Evolutionary conservation across 2,888 invertebrate genomes (phyloP).

Genomic region (Ptilodon capucinus): DNA sequence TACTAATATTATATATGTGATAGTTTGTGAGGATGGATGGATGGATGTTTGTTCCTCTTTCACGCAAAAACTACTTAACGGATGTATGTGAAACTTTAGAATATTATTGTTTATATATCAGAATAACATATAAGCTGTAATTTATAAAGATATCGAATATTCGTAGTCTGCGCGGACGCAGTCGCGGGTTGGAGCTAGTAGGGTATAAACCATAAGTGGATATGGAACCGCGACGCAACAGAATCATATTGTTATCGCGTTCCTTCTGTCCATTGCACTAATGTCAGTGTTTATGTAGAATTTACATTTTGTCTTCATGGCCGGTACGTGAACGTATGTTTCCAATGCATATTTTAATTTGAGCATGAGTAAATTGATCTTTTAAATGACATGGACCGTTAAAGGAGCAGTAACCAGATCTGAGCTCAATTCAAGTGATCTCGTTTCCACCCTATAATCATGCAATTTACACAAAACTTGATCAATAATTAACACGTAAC

Average conservation of each 20-base stretch:
- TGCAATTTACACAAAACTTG: slow-evolving; percentile 32
- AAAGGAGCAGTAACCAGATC: slow-evolving; percentile 1
- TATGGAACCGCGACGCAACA: no score
- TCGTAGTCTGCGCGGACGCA: no score
- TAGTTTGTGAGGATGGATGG: no score
- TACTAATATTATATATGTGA: no score
- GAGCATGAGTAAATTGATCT: background rate
- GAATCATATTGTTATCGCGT: background rate
- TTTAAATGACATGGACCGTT: background rate
- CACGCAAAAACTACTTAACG: no score
- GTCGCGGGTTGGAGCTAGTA: no score
- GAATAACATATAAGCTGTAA: no score
- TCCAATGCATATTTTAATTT: background rate
- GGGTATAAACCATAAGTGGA: no score
- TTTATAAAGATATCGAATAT: no score
- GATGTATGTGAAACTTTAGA: no score
- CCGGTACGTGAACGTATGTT: background rate
- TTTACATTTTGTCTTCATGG: background rate
- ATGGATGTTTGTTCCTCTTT: no score
- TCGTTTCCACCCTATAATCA: slow-evolving; percentile 18
- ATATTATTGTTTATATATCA: no score
- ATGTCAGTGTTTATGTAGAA: background rate
- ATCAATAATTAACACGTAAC: slow-evolving; percentile 47
- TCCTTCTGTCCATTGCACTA: background rate
- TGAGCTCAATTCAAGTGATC: slow-evolving; percentile 15